Base-by-base conservation (phyloP, 92 coral and sea anemone species). In the Virgularia gustaviana region DNA sequence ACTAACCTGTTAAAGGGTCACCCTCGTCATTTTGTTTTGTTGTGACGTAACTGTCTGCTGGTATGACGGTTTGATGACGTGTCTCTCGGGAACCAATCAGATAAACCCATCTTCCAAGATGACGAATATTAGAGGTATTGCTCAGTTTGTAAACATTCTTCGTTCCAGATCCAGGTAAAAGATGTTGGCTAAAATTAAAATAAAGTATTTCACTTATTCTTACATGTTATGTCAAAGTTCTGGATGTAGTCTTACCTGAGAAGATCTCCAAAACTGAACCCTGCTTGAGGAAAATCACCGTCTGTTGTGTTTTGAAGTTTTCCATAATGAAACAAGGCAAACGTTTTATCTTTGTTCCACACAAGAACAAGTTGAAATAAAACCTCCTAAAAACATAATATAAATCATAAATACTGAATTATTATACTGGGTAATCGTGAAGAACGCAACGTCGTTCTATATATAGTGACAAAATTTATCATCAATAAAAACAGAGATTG, bases 361-460 rank as follows among this genome's bases (percentile, higher is more conserved):
- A 94, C 76, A 6, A 94, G 84, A 12, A 94, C 99, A 34, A 75
- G 84, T 63, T 94, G 99, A 65, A 87, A 94, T 28, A 90, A 89
- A 75, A 77, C 87, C 35, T 70, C 68, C 99, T 94, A 57, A 39
- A 10, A 47, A 34, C 42, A 38, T 32, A n/a, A n/a, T n/a, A n/a
- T n/a, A n/a, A n/a, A n/a, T n/a, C n/a, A n/a, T n/a, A n/a, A n/a
- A n/a, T n/a, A n/a, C n/a, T n/a, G n/a, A n/a, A n/a, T n/a, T n/a
- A n/a, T n/a, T n/a, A n/a, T n/a, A n/a, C n/a, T n/a, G n/a, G n/a
- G n/a, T n/a, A n/a, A n/a, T n/a, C n/a, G n/a, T n/a, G n/a, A n/a
- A n/a, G n/a, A n/a, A n/a, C n/a, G n/a, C n/a, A n/a, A n/a, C n/a
- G n/a, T n/a, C n/a, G n/a, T n/a, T n/a, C n/a, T n/a, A n/a, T n/a